phyloP scores from a whole-genome alignment of 2,797 vertebrate species.

The Kryptolebias ocellatus region DNA sequence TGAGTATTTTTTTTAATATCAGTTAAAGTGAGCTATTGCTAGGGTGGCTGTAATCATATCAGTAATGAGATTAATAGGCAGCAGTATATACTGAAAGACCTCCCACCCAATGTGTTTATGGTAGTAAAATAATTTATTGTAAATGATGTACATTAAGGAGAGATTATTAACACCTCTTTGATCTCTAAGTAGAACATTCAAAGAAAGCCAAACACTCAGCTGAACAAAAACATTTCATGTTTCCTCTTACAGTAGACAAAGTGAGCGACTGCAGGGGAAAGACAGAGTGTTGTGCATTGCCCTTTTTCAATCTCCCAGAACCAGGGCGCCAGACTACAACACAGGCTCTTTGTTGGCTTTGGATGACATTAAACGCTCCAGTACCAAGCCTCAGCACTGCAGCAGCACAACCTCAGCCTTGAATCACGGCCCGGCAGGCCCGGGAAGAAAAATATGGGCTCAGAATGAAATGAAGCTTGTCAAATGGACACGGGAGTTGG shows the following conservation, averaged over 20 bases:
- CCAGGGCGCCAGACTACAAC: conserved; percentile 71
- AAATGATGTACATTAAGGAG: conserved; percentile 2
- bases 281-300: conserved; percentile 64
- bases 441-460: conserved; percentile 75
- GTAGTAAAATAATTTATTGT: background rate
- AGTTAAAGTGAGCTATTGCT: background rate
- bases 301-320: conserved; percentile 77
- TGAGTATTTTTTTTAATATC: conserved; percentile 3
- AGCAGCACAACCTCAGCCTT: conserved; percentile 71
- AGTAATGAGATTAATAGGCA: conserved; percentile 7
- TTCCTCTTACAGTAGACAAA: conserved; percentile 56
- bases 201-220: conserved; percentile 41
- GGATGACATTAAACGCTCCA: conserved; percentile 78
- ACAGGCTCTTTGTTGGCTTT: conserved; percentile 79
- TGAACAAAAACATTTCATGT: conserved; percentile 54
- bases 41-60: background rate
- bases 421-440: conserved; percentile 70
- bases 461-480: conserved; percentile 78
- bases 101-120: background rate
- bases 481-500: conserved; percentile 76
- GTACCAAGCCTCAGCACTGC: conserved; percentile 66
- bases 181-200: conserved; percentile 33
- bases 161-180: conserved; percentile 39
- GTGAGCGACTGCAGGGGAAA: conserved; percentile 48
- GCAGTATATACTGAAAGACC: background rate